phyloP scores from a whole-genome alignment of 2,888 invertebrate genomes.

The Pyrocoelia pectoralis region DNA sequence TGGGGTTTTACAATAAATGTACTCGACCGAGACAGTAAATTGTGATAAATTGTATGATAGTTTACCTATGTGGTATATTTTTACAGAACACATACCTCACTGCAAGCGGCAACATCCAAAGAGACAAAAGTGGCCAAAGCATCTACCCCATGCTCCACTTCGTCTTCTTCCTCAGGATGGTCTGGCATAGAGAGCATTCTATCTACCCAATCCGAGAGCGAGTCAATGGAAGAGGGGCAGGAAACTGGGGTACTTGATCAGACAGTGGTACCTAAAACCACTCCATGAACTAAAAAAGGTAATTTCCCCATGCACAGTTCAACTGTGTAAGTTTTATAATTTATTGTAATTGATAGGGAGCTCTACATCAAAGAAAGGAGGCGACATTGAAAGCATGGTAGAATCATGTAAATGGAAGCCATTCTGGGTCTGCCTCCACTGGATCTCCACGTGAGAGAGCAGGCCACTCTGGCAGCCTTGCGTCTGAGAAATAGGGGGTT shows the following conservation, averaged over 20 bases:
- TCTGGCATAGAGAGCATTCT: neutral
- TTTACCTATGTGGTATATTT: conserved; percentile 5
- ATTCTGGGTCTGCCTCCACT: no score
- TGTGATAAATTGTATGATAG: neutral
- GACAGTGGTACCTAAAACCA: neutral
- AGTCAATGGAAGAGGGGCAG: neutral
- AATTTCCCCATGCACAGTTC: neutral
- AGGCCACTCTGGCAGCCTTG: no score
- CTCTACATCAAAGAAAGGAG: neutral
- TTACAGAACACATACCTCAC: conserved; percentile 2
- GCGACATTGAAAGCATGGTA: neutral
- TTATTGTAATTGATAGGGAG: neutral
- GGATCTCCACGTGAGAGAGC: no score
- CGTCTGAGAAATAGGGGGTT: no score
- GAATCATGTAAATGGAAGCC: no score
- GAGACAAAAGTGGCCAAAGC: neutral
- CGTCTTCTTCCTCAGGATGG: neutral
- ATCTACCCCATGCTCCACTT: neutral
- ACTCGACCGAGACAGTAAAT: conserved; percentile 2
- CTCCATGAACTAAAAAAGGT: neutral
- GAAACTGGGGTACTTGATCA: neutral
- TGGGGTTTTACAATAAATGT: neutral
- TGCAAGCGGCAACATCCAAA: neutral
- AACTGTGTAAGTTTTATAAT: neutral
- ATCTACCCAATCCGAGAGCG: neutral